Evolutionary conservation across 1,140 invertebrate genomes (phyloP).

Genomic region (Cryptotermes secundus): DNA sequence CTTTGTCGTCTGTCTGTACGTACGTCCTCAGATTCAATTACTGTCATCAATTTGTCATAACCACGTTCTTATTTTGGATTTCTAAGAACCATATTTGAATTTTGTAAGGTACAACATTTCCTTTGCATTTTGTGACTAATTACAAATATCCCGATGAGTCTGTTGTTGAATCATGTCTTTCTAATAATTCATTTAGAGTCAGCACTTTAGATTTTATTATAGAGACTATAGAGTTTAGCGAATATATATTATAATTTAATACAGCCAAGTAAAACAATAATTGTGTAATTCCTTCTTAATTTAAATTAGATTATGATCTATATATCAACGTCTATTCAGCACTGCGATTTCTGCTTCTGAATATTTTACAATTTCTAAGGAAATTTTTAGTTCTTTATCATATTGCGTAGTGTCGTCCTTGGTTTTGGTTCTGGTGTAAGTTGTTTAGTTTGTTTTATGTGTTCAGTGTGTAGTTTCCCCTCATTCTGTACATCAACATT

Average conservation of each 20-base stretch:
- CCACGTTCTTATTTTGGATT: no score
- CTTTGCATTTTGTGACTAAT: not conserved
- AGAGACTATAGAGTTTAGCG: not conserved
- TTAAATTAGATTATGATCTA: not conserved
- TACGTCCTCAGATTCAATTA: no score
- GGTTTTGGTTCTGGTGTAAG: not conserved
- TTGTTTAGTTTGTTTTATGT: not conserved
- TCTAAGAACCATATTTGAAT: no score
- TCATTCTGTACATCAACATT: not conserved
- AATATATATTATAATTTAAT: not conserved
- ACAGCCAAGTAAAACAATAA: not conserved
- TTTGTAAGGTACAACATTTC: no score
- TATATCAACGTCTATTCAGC: not conserved
- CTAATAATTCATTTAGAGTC: not conserved
- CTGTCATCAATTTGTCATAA: no score
- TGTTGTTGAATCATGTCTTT: not conserved
- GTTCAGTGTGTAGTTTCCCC: not conserved
- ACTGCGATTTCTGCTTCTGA: not conserved
- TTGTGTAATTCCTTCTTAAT: not conserved
- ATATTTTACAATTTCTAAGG: not conserved
- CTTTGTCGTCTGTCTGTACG: no score
- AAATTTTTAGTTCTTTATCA: not conserved
- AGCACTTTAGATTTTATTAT: not conserved
- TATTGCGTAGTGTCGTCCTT: not conserved
- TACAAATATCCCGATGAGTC: not conserved